phyloP scores from a whole-genome alignment of 2,888 invertebrate species.

The Cylindroiulus punctatus region DNA sequence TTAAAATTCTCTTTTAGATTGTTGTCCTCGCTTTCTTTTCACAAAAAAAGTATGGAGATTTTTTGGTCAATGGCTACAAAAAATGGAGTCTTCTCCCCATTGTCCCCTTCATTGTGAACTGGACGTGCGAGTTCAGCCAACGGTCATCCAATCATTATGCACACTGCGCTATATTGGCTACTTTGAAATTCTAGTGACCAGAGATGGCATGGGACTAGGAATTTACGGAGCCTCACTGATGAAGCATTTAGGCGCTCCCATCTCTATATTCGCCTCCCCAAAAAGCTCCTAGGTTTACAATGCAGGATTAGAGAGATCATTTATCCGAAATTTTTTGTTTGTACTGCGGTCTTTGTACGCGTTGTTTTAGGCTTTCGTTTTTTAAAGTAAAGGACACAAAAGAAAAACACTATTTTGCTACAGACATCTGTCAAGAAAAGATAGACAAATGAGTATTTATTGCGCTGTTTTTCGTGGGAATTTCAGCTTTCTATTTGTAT shows the following conservation, averaged over 20 bases:
- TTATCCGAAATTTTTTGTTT: conserved; percentile 48
- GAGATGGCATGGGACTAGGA: conserved; percentile 25
- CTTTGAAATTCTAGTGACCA: conserved; percentile 51
- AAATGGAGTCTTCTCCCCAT: conserved; percentile 20
- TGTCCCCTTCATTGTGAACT: conserved; percentile 26
- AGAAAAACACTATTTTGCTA: background rate
- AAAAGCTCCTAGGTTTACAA: conserved; percentile 28
- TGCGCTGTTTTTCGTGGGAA: conserved; percentile 31
- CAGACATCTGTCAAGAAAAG: conserved; percentile 45
- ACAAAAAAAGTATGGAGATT: conserved; percentile 30
- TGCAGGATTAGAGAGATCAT: conserved; percentile 26
- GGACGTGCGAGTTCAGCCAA: conserved; percentile 43
- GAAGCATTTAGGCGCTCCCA: conserved; percentile 13
- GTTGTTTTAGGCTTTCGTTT: conserved; percentile 42
- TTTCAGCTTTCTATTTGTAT: background rate
- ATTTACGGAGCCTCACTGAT: conserved; percentile 7
- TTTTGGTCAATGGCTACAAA: background rate
- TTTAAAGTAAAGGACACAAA: background rate
- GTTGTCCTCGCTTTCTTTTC: conserved; percentile 1
- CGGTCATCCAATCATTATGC: conserved; percentile 50
- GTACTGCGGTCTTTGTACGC: background rate
- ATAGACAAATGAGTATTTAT: conserved; percentile 42
- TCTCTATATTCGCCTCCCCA: background rate
- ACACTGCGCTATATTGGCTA: conserved; percentile 43
- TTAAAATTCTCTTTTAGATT: conserved; percentile 20